These are phyloP conservation scores for Drosophila kambysellisi DNA, from an alignment of 2,888 invertebrate species.

Conservation along the genomic window DNA sequence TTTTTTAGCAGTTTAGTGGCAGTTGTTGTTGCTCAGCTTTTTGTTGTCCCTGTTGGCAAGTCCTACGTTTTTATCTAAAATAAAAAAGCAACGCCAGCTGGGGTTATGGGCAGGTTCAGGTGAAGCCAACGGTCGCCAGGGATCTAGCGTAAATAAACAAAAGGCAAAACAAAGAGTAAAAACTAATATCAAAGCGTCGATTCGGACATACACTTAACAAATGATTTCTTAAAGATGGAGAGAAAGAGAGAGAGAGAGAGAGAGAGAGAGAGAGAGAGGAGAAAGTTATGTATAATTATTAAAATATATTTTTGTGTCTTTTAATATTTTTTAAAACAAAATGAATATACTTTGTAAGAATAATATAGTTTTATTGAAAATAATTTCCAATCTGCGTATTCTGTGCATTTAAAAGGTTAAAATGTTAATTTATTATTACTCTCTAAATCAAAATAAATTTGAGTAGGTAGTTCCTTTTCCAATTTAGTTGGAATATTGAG, in stretches of 20 bases:
- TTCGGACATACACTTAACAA: conserved; percentile 36
- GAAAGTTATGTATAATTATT: neutral
- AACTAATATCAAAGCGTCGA: conserved; percentile 31
- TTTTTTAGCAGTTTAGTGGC: conserved; percentile 77
- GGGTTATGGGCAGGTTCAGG: conserved; percentile 71
- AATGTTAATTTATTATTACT: neutral
- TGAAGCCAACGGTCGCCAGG: conserved; percentile 63
- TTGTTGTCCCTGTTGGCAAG: conserved; percentile 37
- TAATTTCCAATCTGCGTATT: neutral
- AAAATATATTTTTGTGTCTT: neutral
- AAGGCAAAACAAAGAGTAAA: conserved; percentile 33
- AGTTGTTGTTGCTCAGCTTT: conserved; percentile 43
- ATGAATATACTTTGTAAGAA: neutral
- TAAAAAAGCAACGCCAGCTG: conserved; percentile 59
- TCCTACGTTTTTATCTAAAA: conserved; percentile 56
- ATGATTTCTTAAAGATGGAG: neutral
- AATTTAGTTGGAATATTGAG: neutral
- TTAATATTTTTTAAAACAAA: too few relatives aligned
- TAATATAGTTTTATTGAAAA: neutral
- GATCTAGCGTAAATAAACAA: conserved; percentile 71
- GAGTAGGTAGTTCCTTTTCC: neutral
- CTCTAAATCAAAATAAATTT: neutral
- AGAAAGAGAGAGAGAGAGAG: neutral
- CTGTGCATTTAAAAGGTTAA: too few relatives aligned
- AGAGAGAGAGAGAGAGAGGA: neutral